Evolutionary conservation across 2,888 invertebrate genomes (phyloP), one percentile per base, ranked within the genome.

Genomic region (Bombyx huttoni): DNA sequence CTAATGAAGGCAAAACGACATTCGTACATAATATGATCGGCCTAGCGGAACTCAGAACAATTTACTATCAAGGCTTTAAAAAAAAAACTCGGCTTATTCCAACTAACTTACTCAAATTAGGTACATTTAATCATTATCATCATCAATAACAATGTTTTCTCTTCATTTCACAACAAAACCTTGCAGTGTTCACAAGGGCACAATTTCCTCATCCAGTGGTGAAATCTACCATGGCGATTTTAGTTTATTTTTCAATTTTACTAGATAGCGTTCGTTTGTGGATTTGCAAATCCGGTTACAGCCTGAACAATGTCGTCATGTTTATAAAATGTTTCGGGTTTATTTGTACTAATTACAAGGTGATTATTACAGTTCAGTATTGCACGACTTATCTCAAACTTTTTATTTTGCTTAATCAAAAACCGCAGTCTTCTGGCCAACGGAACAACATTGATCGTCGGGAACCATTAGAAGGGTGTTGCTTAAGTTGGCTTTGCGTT

Each of bases 381-480:
- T 24, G 24, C 24, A 24, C 24, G 24, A 24, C 24, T 24, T 24
- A 24, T 24, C 24, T 24, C 24, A 24, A 24, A n/a, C n/a, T n/a
- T 24, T 24, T 40, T 49, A 40, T 40, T 49, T 49, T 12, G 10
- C 9, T 14, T 13, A 14, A 49, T 35, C 14, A 49, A 24, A 24
- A 24, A 24, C 24, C 24, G 5, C 24, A 2, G 1, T 3, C 1
- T 24, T 24, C 24, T n/a, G n/a, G 5, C 13, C 14, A 12, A 49
- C 3, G 52, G 47, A 54, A 51, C 34, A 52, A 58, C 59, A 56
- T 55, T 52, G 56, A 59, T 53, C 52, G 57, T 51, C 60, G 62
- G 62, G 59, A 68, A 63, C 57, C 54, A 58, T 68, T 72, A 70
- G 75, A 75, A 73, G 70, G 70, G 64, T 58, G 61, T 75, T 75